phyloP scores from a whole-genome alignment of 1,140 invertebrate genomes.

The Hermetia illucens region DNA sequence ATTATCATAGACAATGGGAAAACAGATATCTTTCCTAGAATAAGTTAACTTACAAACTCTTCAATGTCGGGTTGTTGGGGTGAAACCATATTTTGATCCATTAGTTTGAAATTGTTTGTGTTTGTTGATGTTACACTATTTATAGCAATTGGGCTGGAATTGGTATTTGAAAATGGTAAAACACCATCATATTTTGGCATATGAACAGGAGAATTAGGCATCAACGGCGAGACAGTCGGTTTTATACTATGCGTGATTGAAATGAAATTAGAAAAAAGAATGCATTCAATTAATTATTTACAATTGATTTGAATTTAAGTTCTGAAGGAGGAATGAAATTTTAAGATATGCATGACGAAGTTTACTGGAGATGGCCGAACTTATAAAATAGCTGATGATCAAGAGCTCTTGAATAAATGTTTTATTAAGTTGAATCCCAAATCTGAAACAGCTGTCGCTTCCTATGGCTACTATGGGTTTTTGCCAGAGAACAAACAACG shows the following conservation, averaged over 20 bases:
- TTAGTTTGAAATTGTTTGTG: slow-evolving; percentile 23
- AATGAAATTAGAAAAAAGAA: neutral
- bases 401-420: too few species aligned
- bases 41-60: slow-evolving; percentile 14
- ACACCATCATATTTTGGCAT: slow-evolving; percentile 30
- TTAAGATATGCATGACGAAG: too few species aligned
- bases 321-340: too few species aligned
- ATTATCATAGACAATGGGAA: neutral
- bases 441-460: too few species aligned
- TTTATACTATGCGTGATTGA: slow-evolving; percentile 2
- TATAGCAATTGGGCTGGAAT: slow-evolving; percentile 26
- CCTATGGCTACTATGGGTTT: too few species aligned
- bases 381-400: too few species aligned
- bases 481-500: too few species aligned
- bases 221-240: slow-evolving; percentile 3
- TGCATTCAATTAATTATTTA: neutral
- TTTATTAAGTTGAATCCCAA: too few species aligned
- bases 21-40: slow-evolving; percentile 7
- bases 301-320: too few species aligned
- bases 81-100: slow-evolving; percentile 28
- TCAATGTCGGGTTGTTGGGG: slow-evolving; percentile 25
- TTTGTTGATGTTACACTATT: slow-evolving; percentile 31
- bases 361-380: too few species aligned
- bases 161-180: slow-evolving; percentile 21
- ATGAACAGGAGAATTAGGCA: slow-evolving; percentile 28